Evolutionary conservation across 2,888 invertebrate species (phyloP), one percentile per base, ranked within the genome.

Genomic region (Flexamia atlantica): DNA sequence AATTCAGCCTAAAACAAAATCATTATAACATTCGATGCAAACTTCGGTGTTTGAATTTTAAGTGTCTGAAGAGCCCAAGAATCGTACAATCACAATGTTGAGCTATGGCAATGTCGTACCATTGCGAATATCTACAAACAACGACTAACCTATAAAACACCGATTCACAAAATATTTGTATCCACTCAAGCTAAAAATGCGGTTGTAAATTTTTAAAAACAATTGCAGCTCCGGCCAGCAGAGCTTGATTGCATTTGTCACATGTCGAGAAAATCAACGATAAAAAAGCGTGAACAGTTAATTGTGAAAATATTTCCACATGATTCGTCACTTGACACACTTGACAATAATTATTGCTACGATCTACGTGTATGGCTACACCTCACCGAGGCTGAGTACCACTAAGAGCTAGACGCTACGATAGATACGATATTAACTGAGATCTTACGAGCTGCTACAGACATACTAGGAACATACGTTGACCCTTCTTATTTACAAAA

Each of bases 331-430:
- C 20, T 30, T 20, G 46, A 82, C 82, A 82, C 70, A 70, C 42
- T 70, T 70, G 68, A 82, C 70, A 82, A 80, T 53, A 81, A 82
- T 82, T 82, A 82, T 82, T 82, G 82, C 82, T 82, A 82, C 30
- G 32, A 28, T 82, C 42, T 82, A 82, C 46, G 32, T 28, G 28
- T 82, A 82, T 53, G 53, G 53, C 53, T 46, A 53, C 23, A 10
- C 20, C 53, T 53, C 53, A 7, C 23, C 53, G 53, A 53, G 53
- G 53, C 23, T 53, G 5, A 53, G 20, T 53, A 53, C 5, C 4
- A 23, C 53, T 53, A 53, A 7, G 3, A 23, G 23, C 53, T 53
- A 53, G n/a, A 23, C 3, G 23, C 53, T 53, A 53, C 53, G 53
- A 12, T n/a, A 53, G 53, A 53, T 53, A 53, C 53, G 10, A 23